Conservation (phyloP, 2,113 vertebrate species). For the Ellobius talpinus region DNA sequence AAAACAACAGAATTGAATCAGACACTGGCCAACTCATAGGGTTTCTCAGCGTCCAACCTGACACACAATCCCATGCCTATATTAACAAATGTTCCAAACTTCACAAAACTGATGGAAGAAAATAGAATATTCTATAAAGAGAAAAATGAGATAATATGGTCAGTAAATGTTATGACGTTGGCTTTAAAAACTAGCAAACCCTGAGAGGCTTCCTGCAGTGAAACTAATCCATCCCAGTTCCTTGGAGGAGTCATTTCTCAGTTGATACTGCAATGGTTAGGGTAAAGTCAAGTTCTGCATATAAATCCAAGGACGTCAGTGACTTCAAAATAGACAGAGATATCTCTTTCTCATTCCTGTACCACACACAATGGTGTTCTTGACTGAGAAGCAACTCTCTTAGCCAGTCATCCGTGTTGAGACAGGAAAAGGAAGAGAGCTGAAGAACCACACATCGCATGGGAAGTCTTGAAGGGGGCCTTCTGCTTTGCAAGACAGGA, state of each 20-base stretch:
- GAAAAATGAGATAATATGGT: neutral
- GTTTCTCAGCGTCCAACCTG: neutral
- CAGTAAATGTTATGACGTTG: neutral
- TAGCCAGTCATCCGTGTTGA: neutral
- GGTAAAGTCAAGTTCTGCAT: neutral
- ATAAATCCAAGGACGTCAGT: neutral
- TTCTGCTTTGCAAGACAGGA: neutral
- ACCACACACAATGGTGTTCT: neutral
- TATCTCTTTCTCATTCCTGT: neutral
- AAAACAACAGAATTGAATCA: neutral
- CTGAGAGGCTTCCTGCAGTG: neutral
- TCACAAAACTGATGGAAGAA: neutral
- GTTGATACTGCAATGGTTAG: neutral
- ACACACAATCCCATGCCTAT: accelerated
- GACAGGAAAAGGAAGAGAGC: neutral
- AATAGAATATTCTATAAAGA: neutral
- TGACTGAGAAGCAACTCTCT: neutral
- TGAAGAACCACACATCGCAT: neutral
- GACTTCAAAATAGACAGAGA: neutral
- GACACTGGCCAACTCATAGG: neutral
- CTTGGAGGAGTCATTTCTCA: neutral
- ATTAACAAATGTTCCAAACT: neutral
- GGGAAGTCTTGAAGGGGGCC: neutral
- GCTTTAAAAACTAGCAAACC: neutral
- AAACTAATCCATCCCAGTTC: neutral